Conservation (phyloP, 2,797 vertebrate genomes). For the Coendou prehensilis region DNA sequence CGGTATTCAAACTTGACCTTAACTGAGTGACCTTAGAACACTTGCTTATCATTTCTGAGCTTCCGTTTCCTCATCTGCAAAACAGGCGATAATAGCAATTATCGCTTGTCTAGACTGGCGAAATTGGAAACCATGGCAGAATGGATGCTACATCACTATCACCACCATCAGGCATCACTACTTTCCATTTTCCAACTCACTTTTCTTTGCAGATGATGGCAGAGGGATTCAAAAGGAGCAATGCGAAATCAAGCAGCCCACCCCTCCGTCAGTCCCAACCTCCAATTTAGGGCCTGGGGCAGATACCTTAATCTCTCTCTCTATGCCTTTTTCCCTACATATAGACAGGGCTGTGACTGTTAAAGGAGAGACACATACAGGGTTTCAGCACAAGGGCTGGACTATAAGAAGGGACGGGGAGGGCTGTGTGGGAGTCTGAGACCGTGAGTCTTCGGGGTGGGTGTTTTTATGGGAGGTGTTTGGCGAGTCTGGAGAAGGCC, state of each 20-base stretch:
- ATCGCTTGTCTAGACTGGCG: not conserved
- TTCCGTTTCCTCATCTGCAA: not conserved
- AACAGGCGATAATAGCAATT: not conserved
- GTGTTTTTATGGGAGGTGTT: not conserved
- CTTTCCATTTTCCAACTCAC: not conserved
- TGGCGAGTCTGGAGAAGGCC: not conserved
- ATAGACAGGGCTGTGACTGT: not conserved
- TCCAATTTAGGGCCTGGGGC: not conserved
- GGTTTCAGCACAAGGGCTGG: not conserved
- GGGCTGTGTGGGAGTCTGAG: not conserved
- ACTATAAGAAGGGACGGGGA: not conserved
- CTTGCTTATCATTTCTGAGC: not conserved
- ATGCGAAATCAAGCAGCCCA: not conserved
- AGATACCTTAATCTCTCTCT: not conserved
- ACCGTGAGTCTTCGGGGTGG: not conserved
- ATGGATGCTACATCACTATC: accelerated
- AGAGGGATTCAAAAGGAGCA: not conserved
- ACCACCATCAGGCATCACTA: not conserved
- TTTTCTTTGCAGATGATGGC: not conserved
- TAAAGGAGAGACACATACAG: not conserved
- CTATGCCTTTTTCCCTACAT: not conserved
- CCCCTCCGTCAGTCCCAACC: not conserved
- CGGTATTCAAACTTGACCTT: not conserved
- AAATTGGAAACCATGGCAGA: not conserved
- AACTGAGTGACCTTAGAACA: not conserved